phyloP scores from a whole-genome alignment of 2,113 vertebrate genomes.

The Regulus satrapa region DNA sequence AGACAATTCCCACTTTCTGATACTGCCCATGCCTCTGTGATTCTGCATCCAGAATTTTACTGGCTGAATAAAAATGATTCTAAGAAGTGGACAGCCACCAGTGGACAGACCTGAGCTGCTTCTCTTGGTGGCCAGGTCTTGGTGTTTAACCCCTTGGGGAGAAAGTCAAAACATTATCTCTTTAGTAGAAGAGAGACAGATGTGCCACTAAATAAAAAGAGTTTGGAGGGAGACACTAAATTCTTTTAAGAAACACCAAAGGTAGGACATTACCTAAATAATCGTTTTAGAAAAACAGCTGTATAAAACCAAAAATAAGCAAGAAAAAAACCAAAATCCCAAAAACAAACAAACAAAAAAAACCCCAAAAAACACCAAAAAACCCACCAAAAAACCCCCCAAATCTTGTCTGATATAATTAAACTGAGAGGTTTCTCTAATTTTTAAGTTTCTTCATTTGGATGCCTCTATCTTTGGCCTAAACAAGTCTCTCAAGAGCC shows the following conservation, averaged over 20 bases:
- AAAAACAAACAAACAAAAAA: no score
- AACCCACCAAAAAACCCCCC: not conserved
- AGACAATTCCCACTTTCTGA: not conserved
- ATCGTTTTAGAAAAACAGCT: not conserved
- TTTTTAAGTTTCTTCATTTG: not conserved
- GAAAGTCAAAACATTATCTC: not conserved
- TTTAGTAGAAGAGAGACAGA: not conserved
- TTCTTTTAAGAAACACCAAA: not conserved
- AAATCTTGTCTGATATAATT: not conserved
- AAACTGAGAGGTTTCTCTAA: not conserved
- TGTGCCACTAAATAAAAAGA: not conserved
- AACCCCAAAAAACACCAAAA: no score
- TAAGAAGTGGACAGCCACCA: not conserved
- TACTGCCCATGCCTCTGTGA: not conserved
- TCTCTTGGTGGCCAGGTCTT: not conserved
- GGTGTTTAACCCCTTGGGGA: not conserved
- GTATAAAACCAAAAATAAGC: not conserved
- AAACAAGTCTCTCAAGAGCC: not conserved
- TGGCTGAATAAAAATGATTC: not conserved
- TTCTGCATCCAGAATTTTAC: not conserved
- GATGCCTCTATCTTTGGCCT: not conserved
- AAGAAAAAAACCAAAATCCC: no score
- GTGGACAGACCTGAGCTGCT: not conserved
- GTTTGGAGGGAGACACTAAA: not conserved
- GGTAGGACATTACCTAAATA: not conserved